A percentile compares a stretch with the other conserved stretches of the same genome.
Conservation (phyloP, 1,140 invertebrate genomes). For the Eufriesea mexicana region DNA sequence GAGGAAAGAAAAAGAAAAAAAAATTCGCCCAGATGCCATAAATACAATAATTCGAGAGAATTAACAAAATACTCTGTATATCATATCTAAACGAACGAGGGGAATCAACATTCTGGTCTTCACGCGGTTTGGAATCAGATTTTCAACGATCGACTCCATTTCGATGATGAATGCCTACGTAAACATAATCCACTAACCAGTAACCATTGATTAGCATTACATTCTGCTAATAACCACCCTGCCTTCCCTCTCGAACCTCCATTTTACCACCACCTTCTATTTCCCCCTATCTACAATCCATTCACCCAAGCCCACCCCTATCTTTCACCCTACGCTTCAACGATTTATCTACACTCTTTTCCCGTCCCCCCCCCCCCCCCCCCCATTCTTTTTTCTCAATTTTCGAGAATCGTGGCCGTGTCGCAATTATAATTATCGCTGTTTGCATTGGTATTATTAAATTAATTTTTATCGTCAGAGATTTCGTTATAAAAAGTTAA, state of each 20-base stretch:
- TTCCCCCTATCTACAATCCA: not conserved
- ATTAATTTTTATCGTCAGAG: conserved; percentile 16
- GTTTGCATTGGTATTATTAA: not conserved
- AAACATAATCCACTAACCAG: conserved; percentile 79
- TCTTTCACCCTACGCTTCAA: conserved; percentile 6
- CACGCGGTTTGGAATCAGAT: conserved; percentile 55
- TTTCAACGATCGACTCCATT: conserved; percentile 76
- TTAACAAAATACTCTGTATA: conserved; percentile 7
- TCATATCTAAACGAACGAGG: not conserved
- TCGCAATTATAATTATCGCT: not conserved
- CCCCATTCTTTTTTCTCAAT: not conserved
- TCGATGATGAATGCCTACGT: conserved; percentile 79
- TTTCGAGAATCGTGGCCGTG: not conserved
- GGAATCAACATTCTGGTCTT: conserved; percentile 5
- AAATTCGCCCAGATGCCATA: too few species aligned
- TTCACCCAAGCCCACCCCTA: not conserved
- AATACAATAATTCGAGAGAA: not conserved
- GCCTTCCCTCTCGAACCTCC: conserved; percentile 14
- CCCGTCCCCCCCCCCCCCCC: too few species aligned
- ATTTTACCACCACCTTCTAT: conserved; percentile 21
- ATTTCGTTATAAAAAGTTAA: not conserved
- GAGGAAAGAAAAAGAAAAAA: too few species aligned
- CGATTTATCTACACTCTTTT: conserved; percentile 14
- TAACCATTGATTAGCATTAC: conserved; percentile 82
- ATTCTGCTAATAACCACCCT: conserved; percentile 78